Base-by-base conservation (phyloP, 1,140 invertebrate genomes). In the Gyrodactylus salaris region DNA sequence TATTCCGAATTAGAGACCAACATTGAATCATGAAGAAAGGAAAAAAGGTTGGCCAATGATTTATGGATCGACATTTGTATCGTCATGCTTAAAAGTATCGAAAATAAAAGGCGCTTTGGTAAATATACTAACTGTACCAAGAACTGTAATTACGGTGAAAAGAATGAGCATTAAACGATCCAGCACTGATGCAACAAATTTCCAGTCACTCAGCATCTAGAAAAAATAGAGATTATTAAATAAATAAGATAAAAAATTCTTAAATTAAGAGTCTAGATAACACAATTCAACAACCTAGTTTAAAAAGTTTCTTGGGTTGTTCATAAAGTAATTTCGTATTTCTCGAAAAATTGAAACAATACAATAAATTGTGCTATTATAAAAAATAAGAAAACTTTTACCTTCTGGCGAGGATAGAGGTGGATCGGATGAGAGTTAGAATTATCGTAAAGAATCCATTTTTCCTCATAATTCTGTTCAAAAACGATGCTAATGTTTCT, bases 121-220 rank as follows among this genome's bases (percentile, higher is more conserved):
- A 21, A 98, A 82, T 76, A 98, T 97, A 24, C 90, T 90, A 75
- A 96, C 85, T 1, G 93, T 97, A 20, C 86, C 86, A 19, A 87
- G 87, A n/a, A 89, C 87, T 25, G 94, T 98, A 16, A 97, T 91
- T 69, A 91, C 85, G 82, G 98, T 93, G 83, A 99, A 98, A 76
- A 97, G 87, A 79, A 93, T 92, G 74, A 98, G 84, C 79, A 96
- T 89, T 70, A 98, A 83, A 77, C 94, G 86, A 84, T 99, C 94
- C 77, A 98, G 93, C 26, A 98, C 93, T 88, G 96, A 94, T 27
- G 93, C 92, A 2, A 98, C 91, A 80, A 96, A 99, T 79, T 96
- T 97, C 94, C 94, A 99, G 82, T 99, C 94, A 80, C 78, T 25
- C 77, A 76, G 26, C 79, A 76, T 79, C 80, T 74, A 21, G 76